These are phyloP conservation scores for Schlechtendalia chinensis DNA, from an alignment of 1,140 invertebrate genomes.

Conservation along the genomic window DNA sequence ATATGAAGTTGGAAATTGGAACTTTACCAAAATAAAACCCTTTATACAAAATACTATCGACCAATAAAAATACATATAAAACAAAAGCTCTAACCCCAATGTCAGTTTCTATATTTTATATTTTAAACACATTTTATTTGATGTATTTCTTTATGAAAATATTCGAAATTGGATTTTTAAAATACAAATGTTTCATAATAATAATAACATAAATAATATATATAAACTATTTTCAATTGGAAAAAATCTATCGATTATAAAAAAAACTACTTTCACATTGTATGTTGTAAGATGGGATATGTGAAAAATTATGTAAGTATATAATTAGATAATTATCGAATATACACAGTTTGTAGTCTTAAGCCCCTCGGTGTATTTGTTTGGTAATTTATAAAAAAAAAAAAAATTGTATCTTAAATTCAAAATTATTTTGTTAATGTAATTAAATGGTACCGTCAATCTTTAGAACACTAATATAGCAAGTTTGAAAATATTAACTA, in stretches of 20 bases:
- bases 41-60: neutral
- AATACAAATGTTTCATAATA: neutral
- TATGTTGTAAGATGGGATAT: no score
- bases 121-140: constrained; percentile 32
- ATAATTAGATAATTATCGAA: no score
- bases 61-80: constrained; percentile 26
- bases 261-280: neutral
- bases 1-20: constrained; percentile 2
- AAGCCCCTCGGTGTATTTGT: no score
- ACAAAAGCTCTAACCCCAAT: neutral
- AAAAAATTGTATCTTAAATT: no score
- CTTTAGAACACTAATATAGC: neutral
- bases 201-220: neutral
- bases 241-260: neutral
- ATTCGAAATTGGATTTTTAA: constrained; percentile 4
- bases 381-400: no score
- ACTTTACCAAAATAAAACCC: neutral
- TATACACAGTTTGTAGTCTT: no score
- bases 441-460: neutral
- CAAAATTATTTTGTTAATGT: no score
- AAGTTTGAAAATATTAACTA: no score
- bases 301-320: no score
- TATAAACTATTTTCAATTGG: constrained; percentile 9
- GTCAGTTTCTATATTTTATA: constrained; percentile 22
- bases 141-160: constrained; percentile 22